phyloP scores from a whole-genome alignment of 2,797 vertebrate species.

The Parambassis ranga region DNA sequence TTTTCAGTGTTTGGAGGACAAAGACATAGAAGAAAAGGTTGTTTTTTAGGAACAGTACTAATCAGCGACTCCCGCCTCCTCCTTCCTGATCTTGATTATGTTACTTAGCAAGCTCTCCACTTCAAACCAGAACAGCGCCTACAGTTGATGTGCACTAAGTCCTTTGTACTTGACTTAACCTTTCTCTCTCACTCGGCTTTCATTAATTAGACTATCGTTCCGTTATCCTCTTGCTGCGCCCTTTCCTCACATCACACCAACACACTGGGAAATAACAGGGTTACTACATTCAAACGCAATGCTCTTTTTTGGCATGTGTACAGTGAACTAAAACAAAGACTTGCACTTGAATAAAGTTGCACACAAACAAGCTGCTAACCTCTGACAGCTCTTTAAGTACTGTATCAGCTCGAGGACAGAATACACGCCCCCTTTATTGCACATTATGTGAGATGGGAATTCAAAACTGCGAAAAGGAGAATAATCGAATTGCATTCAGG shows the following conservation, averaged over 20 bases:
- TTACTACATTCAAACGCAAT: slow-evolving; percentile 66
- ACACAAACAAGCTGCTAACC: slow-evolving; percentile 24
- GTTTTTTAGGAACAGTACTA: slow-evolving; percentile 22
- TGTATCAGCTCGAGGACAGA: slow-evolving; percentile 27
- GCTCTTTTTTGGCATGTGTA: slow-evolving; percentile 62
- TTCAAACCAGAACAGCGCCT: slow-evolving; percentile 8
- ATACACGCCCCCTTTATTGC: slow-evolving; percentile 65
- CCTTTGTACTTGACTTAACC: slow-evolving; percentile 1
- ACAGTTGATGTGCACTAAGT: slow-evolving; percentile 1
- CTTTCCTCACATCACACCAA: slow-evolving; percentile 18
- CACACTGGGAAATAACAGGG: slow-evolving; percentile 28
- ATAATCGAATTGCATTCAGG: slow-evolving; percentile 22
- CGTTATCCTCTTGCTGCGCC: neutral
- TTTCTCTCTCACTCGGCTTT: neutral
- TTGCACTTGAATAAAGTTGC: slow-evolving; percentile 16
- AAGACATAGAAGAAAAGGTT: neutral
- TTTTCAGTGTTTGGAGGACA: slow-evolving; percentile 54
- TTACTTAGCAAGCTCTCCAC: slow-evolving; percentile 9
- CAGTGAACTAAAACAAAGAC: slow-evolving; percentile 50
- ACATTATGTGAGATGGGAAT: slow-evolving; percentile 51
- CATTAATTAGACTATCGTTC: neutral
- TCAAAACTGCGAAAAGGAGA: slow-evolving; percentile 16
- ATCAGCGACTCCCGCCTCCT: slow-evolving; percentile 22
- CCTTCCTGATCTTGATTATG: slow-evolving; percentile 13
- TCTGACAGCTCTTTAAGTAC: slow-evolving; percentile 31